A percentile compares a stretch with the other conserved stretches of the same genome.
Conservation (phyloP, 2,888 invertebrate species). For the Epistrophe grossulariae region DNA sequence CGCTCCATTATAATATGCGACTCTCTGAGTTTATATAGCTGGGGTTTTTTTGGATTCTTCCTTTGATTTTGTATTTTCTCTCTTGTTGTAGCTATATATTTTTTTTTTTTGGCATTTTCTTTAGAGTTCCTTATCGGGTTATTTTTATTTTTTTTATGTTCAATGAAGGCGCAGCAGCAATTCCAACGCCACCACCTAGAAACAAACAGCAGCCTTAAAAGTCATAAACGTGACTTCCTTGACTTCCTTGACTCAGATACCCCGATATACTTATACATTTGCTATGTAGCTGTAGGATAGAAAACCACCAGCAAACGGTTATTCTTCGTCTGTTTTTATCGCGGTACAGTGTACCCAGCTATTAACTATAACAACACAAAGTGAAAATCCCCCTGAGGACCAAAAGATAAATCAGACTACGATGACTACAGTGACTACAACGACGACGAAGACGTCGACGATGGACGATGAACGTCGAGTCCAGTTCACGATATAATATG, state of each 20-base stretch:
- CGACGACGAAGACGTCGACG: constrained; percentile 25
- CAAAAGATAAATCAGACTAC: constrained; percentile 72
- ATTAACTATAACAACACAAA: constrained; percentile 73
- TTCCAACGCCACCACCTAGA: constrained; percentile 32
- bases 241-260: constrained; percentile 58
- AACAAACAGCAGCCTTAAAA: constrained; percentile 69
- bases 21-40: constrained; percentile 3
- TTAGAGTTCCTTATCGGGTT: constrained; percentile 65
- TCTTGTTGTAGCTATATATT: background rate
- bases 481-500: constrained; percentile 2
- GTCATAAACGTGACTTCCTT: constrained; percentile 76
- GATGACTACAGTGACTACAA: constrained; percentile 40
- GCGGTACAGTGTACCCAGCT: constrained; percentile 56
- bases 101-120: constrained; percentile 47
- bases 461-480: constrained; percentile 25
- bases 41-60: constrained; percentile 38
- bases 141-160: constrained; percentile 16
- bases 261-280: background rate
- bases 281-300: background rate
- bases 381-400: constrained; percentile 72
- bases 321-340: constrained; percentile 67
- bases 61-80: constrained; percentile 64
- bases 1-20: background rate
- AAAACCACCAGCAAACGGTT: constrained; percentile 46
- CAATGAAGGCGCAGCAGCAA: constrained; percentile 48